Evolutionary conservation across 2,797 vertebrate species (phyloP), one percentile per base, ranked within the genome.

Genomic region (Lutjanus argentimaculatus): DNA sequence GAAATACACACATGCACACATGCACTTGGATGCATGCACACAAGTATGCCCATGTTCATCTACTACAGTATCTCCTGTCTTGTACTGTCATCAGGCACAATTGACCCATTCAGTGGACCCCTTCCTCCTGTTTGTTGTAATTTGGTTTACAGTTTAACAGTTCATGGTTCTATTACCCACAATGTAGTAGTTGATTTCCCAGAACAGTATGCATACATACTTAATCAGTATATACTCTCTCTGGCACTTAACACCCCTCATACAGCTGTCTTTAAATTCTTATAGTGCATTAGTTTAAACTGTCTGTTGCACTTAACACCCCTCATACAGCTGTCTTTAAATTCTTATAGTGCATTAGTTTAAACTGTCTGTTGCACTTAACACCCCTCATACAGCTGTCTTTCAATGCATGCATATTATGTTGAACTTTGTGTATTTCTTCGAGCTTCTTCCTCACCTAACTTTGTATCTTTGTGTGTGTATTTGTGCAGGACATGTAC

Each of bases 401-500:
- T 52, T 52, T 52, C 8, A 46, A 46, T 46, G 45, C 13, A 4
- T 6, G 11, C 1, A 46, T 4, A 46, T 14, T 46, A 6, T 55
- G 11, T 10, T 10, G 53, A 36, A 36, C 30, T 55, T 55, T 1
- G n/a, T 12, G n/a, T 21, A 21, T 55, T 55, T 55, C 4, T 9
- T 12, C 6, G 11, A 12, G 9, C 53, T 5, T 12, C 14, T 30
- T 65, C 2, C n/a, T 40, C 12, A 8, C 11, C 6, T 43, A 6
- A 8, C 25, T n/a, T 5, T 67, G 12, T 61, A 13, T 72, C 0
- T 36, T 2, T 58, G 22, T 46, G 21, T 77, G 15, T 74, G 17
- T 64, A 0, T 76, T 51, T 65, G 65, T 12, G 8, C 91, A 99
- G 98, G 95, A 96, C 51, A 97, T 97, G 97, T 97, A 97, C 1